Conservation (phyloP, 2,888 invertebrate genomes). For the Operophtera brumata region DNA sequence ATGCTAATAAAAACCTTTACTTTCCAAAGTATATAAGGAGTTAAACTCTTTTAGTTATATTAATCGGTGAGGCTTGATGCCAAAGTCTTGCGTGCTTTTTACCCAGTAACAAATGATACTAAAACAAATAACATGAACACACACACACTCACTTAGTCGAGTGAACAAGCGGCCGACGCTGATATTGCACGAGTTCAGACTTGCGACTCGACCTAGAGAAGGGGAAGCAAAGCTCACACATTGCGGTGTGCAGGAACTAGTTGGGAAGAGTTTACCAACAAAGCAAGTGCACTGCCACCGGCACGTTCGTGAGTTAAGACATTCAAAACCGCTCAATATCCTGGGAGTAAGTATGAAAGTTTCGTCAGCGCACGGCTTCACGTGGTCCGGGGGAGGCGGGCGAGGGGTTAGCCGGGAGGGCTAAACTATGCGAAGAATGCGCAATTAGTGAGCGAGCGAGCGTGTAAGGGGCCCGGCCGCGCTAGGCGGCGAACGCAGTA, state of each 20-base stretch:
- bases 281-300: conserved; percentile 63
- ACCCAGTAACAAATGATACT: neutral
- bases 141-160: conserved; percentile 11
- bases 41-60: too few species aligned
- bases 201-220: conserved; percentile 22
- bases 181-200: conserved; percentile 31
- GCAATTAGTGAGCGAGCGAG: conserved; percentile 95
- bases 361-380: conserved; percentile 79
- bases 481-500: conserved; percentile 81
- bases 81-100: neutral
- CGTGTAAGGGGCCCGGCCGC: conserved; percentile 83
- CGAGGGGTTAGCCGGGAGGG: conserved; percentile 83
- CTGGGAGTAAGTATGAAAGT: conserved; percentile 79
- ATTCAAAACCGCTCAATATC: conserved; percentile 82
- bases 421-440: conserved; percentile 98
- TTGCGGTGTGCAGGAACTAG: conserved; percentile 50
- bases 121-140: neutral
- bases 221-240: conserved; percentile 44
- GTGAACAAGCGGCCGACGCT: conserved; percentile 8
- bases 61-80: too few species aligned
- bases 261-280: conserved; percentile 69
- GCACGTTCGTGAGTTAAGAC: conserved; percentile 80
- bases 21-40: too few species aligned
- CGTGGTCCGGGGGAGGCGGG: conserved; percentile 77
- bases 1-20: neutral